Conservation (phyloP, 2,113 vertebrate species). For the Pygoscelis antarcticus region DNA sequence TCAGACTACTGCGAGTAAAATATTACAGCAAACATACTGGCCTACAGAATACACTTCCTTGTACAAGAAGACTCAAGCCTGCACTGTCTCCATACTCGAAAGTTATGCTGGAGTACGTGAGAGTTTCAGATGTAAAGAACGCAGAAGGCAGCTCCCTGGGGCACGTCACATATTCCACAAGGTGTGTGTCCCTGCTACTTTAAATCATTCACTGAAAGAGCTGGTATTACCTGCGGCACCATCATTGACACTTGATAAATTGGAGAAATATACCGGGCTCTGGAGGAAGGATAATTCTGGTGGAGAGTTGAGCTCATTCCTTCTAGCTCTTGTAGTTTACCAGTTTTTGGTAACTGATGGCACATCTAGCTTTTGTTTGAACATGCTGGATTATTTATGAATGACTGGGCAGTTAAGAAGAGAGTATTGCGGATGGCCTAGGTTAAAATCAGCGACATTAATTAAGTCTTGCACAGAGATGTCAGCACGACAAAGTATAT, state of each 20-base stretch:
- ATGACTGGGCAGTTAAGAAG: background rate
- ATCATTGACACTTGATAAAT: background rate
- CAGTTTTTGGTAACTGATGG: background rate
- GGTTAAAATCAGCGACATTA: background rate
- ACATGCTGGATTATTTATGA: background rate
- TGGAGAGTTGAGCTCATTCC: background rate
- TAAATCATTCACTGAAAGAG: background rate
- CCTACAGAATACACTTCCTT: background rate
- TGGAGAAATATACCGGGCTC: fast-evolving
- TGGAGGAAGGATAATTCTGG: background rate
- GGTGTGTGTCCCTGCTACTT: background rate
- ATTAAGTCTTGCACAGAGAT: background rate
- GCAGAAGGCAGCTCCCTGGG: background rate
- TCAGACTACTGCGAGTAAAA: background rate
- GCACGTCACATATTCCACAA: background rate
- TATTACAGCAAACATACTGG: background rate
- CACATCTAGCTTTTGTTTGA: background rate
- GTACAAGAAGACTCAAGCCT: background rate
- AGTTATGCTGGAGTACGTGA: background rate
- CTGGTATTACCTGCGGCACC: background rate
- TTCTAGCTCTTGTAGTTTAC: background rate
- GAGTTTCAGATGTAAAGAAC: background rate
- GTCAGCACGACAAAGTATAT: background rate
- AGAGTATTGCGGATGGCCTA: background rate
- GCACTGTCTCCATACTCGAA: background rate